Conservation (phyloP, 2,113 vertebrate genomes). For the Tragelaphus imberbis region DNA sequence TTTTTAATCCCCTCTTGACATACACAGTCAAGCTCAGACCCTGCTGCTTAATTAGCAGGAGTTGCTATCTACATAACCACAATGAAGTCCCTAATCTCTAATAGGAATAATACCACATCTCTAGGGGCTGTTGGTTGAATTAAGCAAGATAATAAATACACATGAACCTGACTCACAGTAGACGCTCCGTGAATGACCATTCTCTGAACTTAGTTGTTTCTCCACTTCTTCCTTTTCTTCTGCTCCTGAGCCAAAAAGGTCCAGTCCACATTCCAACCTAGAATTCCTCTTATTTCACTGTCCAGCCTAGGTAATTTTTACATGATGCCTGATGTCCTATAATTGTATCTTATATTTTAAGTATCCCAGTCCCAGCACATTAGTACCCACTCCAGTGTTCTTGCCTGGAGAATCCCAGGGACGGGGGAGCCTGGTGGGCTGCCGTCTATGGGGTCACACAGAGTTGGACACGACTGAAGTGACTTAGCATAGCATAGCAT, state of each 20-base stretch:
- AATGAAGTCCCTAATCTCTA: neutral
- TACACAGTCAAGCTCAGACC: neutral
- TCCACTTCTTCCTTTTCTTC: neutral
- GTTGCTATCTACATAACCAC: neutral
- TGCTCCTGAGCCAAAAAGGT: neutral
- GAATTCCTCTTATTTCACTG: neutral
- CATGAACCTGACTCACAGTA: neutral
- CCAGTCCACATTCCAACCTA: neutral
- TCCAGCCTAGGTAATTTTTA: neutral
- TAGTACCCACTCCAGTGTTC: too few species aligned
- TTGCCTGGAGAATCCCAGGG: too few species aligned
- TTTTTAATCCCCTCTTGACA: neutral
- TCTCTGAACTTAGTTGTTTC: neutral
- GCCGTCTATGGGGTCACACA: too few species aligned
- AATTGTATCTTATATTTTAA: conserved; percentile 3
- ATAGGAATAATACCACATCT: neutral
- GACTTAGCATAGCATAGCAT: too few species aligned
- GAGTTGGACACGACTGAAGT: too few species aligned
- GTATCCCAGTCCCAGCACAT: too few species aligned
- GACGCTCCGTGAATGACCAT: neutral
- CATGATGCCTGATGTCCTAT: neutral
- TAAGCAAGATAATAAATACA: neutral
- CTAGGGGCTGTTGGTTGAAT: neutral
- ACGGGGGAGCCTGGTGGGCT: too few species aligned
- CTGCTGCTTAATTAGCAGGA: neutral